These are phyloP conservation scores for Trissoscelio sp. DNA, from an alignment of 2,888 invertebrate species.

Conservation along the genomic window DNA sequence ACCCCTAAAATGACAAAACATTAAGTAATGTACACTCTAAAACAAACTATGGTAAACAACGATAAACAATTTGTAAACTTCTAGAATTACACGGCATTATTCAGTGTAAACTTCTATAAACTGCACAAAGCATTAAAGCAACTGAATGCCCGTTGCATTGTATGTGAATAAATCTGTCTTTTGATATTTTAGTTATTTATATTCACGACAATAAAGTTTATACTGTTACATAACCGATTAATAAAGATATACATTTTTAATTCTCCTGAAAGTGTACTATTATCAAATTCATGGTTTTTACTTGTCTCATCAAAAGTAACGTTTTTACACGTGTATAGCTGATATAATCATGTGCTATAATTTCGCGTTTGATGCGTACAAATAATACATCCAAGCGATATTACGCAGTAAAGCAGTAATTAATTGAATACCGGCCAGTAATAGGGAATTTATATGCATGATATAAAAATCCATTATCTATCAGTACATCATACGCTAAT, in stretches of 20 bases:
- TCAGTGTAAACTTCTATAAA: conserved; percentile 32
- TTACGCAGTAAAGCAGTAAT: too few relatives aligned
- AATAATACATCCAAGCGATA: conserved; percentile 20
- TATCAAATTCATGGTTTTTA: too few relatives aligned
- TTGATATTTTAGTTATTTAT: conserved; percentile 10
- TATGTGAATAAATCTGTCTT: background rate
- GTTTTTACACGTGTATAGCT: too few relatives aligned
- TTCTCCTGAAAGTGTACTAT: too few relatives aligned
- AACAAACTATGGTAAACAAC: conserved; percentile 26
- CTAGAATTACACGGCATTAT: conserved; percentile 28
- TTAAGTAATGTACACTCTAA: conserved; percentile 34
- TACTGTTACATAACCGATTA: too few relatives aligned
- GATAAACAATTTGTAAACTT: conserved; percentile 53
- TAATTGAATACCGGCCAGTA: too few relatives aligned
- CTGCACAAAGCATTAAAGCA: conserved; percentile 12
- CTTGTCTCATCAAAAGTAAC: too few relatives aligned
- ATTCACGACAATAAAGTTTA: background rate
- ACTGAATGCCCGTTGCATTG: background rate
- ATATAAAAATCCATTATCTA: too few relatives aligned
- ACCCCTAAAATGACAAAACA: conserved; percentile 22
- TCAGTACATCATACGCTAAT: too few relatives aligned
- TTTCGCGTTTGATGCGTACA: conserved; percentile 6
- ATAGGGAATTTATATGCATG: too few relatives aligned
- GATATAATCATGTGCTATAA: conserved; percentile 14
- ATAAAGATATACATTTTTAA: background rate